These are phyloP conservation scores for Drosophila mulleri DNA, from an alignment of 2,888 invertebrate genomes.

Conservation along the genomic window DNA sequence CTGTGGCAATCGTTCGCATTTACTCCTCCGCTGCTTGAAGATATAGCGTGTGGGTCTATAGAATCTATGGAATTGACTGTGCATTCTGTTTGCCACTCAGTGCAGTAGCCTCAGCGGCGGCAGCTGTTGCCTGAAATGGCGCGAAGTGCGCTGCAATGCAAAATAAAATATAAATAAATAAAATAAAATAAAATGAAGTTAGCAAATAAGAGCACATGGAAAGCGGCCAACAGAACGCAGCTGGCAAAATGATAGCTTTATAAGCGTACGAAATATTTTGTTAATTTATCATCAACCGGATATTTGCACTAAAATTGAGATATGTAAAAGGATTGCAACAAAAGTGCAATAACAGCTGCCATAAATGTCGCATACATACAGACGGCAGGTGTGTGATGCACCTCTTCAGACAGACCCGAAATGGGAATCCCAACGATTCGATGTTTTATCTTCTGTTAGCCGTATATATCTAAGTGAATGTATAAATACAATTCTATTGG, in stretches of 20 bases:
- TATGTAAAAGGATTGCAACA: slow-evolving; percentile 57
- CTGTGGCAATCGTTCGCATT: not conserved
- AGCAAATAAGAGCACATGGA: slow-evolving; percentile 23
- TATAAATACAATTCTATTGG: not conserved
- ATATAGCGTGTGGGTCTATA: slow-evolving; percentile 33
- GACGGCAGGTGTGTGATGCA: not conserved
- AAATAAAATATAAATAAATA: no score
- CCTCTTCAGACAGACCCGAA: not conserved
- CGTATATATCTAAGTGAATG: not conserved
- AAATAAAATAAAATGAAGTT: slow-evolving; percentile 19
- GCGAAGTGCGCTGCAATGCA: no score
- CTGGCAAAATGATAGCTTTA: slow-evolving; percentile 40
- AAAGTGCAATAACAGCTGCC: not conserved
- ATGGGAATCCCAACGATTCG: not conserved
- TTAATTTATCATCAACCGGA: slow-evolving; percentile 40
- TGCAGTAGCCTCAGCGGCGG: not conserved
- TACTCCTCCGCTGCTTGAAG: slow-evolving; percentile 19
- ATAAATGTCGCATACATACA: not conserved
- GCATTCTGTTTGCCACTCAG: slow-evolving; percentile 27
- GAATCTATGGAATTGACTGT: slow-evolving; percentile 31
- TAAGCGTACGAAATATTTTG: slow-evolving; percentile 33
- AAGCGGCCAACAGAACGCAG: slow-evolving; percentile 26
- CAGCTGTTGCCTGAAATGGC: slow-evolving; percentile 19
- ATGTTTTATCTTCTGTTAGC: not conserved
- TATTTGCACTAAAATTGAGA: slow-evolving; percentile 36